Evolutionary conservation across 2,888 invertebrate genomes (phyloP).

Genomic region (Mantis religiosa): DNA sequence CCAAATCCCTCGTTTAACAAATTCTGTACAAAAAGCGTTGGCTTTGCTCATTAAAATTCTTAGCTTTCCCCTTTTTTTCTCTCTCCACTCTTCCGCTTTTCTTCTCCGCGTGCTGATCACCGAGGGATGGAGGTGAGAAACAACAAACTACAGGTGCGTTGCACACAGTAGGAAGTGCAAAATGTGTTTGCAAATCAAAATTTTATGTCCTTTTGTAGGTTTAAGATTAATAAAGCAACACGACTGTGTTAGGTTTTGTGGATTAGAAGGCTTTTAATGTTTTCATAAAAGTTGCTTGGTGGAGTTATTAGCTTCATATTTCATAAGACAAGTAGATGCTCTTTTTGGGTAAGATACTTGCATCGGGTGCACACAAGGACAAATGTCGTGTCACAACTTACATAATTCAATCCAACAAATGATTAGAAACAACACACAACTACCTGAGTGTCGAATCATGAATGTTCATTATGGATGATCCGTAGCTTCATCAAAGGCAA

Average conservation of each 20-base stretch:
- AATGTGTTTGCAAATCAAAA: neutral
- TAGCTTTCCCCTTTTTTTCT: neutral
- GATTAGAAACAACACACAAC: too few relatives aligned
- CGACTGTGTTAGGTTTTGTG: neutral
- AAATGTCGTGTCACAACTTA: too few relatives aligned
- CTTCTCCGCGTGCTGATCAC: neutral
- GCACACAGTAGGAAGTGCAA: neutral
- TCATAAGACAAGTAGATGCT: neutral
- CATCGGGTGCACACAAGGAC: too few relatives aligned
- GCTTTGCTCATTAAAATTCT: constrained; percentile 21
- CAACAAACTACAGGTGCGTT: neutral
- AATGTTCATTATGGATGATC: too few relatives aligned
- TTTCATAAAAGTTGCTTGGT: neutral
- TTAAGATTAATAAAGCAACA: neutral
- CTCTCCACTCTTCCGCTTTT: neutral
- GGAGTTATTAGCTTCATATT: neutral
- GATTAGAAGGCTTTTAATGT: neutral
- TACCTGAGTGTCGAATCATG: too few relatives aligned
- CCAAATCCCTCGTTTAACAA: constrained; percentile 20
- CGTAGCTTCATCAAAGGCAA: too few relatives aligned
- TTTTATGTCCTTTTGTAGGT: neutral
- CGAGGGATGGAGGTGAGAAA: neutral
- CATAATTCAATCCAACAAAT: too few relatives aligned
- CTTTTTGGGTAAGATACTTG: too few relatives aligned
- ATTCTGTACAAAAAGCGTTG: constrained; percentile 20